Conservation (phyloP, 2,797 vertebrate species). For the Cossypha niveicapilla region DNA sequence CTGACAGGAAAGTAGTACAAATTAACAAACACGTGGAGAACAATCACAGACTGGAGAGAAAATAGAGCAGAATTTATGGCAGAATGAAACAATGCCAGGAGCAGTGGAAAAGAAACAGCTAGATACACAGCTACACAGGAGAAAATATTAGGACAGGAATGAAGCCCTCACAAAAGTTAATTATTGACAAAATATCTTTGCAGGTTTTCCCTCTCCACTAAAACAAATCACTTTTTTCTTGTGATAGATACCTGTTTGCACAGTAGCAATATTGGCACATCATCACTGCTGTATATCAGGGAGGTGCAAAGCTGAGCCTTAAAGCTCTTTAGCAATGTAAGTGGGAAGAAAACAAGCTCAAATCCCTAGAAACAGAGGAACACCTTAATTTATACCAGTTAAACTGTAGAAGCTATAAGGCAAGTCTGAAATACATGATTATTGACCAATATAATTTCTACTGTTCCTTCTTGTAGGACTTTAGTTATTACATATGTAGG, state of each 20-base stretch:
- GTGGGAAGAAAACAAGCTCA: neutral
- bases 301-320: neutral
- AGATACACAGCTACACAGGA: neutral
- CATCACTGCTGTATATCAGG: neutral
- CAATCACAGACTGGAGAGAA: neutral
- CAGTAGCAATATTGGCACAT: neutral
- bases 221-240: neutral
- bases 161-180: neutral
- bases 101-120: neutral
- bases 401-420: neutral
- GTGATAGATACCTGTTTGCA: neutral
- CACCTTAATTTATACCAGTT: neutral
- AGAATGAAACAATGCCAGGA: neutral
- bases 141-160: neutral
- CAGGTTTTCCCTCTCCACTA: neutral
- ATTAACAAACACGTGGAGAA: neutral
- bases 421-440: neutral
- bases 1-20: neutral
- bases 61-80: neutral
- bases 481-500: neutral
- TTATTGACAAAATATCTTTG: neutral
- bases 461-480: neutral
- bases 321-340: neutral
- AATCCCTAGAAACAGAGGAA: neutral
- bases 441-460: neutral